These are phyloP conservation scores for Entelurus aequoreus DNA, from an alignment of 2,113 vertebrate species.

Conservation along the genomic window DNA sequence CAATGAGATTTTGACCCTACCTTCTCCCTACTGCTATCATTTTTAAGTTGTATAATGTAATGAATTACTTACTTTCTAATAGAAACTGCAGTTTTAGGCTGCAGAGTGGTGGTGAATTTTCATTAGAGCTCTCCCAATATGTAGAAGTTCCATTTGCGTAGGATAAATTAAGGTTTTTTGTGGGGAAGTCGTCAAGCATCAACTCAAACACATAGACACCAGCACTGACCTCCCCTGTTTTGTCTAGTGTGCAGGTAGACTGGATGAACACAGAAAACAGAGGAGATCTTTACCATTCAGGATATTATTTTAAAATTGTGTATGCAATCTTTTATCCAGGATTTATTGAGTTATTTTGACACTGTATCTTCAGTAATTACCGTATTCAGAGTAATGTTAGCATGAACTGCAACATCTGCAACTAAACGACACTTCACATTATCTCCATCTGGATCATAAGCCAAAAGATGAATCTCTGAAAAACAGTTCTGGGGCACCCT, in stretches of 20 bases:
- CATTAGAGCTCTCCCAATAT: not conserved
- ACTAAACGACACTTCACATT: conserved; percentile 54
- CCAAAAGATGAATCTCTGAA: conserved; percentile 44
- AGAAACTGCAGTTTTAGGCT: conserved; percentile 58
- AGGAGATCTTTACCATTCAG: not conserved
- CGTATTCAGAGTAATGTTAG: conserved; percentile 51
- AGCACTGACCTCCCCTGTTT: not conserved
- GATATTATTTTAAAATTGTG: not conserved
- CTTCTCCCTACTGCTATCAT: no score
- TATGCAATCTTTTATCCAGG: no score
- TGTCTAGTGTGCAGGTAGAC: conserved; percentile 41
- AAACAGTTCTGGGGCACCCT: conserved; percentile 72
- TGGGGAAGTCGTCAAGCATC: conserved; percentile 55
- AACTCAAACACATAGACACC: conserved; percentile 62
- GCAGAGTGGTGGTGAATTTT: conserved; percentile 36
- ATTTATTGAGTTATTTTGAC: not conserved
- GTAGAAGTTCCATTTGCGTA: conserved; percentile 17
- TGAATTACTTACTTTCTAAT: conserved; percentile 50
- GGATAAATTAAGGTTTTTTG: conserved; percentile 40
- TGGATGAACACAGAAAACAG: conserved; percentile 19
- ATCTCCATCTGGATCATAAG: conserved; percentile 70
- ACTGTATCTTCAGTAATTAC: conserved; percentile 28
- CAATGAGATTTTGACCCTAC: no score
- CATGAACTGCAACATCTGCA: not conserved
- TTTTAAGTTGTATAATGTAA: not conserved